phyloP scores from a whole-genome alignment of 2,888 invertebrate species.

The Meta bourneti region DNA sequence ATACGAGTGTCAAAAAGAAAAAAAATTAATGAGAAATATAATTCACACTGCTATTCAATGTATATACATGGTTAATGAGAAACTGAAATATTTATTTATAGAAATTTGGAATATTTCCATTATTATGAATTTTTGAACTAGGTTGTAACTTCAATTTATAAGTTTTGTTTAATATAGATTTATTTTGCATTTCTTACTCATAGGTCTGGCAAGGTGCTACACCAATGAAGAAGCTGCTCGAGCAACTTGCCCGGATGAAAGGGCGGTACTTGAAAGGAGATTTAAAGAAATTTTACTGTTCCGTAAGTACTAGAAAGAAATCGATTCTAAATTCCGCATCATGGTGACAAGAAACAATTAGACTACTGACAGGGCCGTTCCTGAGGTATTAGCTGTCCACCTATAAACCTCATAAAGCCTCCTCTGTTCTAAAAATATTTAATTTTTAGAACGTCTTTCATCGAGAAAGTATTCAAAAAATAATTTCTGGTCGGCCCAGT shows the following conservation, averaged over 20 bases:
- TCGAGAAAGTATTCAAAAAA: no score
- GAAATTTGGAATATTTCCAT: neutral
- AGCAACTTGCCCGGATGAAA: constrained; percentile 83
- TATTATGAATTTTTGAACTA: neutral
- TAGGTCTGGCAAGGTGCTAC: constrained; percentile 84
- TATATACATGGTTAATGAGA: no score
- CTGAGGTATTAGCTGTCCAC: no score
- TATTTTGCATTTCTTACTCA: neutral
- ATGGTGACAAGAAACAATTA: neutral
- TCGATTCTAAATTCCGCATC: neutral
- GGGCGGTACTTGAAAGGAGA: constrained; percentile 79
- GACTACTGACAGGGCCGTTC: no score
- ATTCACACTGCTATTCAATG: neutral
- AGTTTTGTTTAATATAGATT: neutral
- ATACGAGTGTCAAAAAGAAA: neutral
- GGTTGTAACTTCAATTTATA: neutral
- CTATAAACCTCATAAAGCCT: no score
- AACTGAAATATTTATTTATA: neutral
- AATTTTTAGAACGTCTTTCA: no score
- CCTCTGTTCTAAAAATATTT: no score
- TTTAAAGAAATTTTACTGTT: constrained; percentile 84
- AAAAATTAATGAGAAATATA: no score
- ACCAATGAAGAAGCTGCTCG: constrained; percentile 84
- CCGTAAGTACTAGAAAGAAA: constrained; percentile 82
- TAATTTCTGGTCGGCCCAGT: no score